Conservation (phyloP, 2,113 vertebrate genomes). For the Albula goreensis region DNA sequence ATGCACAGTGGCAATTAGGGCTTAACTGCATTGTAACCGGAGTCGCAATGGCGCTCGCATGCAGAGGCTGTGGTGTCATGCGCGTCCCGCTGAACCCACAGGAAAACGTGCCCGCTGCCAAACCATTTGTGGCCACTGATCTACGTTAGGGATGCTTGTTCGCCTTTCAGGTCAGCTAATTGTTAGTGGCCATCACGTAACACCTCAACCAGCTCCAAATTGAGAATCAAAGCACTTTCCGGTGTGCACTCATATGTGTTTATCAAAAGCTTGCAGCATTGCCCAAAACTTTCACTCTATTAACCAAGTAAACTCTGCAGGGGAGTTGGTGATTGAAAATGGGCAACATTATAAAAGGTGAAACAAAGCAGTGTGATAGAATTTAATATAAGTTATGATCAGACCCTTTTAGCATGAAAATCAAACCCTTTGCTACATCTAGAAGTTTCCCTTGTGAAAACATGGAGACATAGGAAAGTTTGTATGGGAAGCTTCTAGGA, state of each 20-base stretch:
- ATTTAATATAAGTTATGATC: neutral
- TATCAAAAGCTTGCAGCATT: too few relatives aligned
- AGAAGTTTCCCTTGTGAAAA: neutral
- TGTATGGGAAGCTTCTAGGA: neutral
- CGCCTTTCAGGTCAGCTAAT: neutral
- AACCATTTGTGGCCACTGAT: neutral
- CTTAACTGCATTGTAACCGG: constrained; percentile 55
- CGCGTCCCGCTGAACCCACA: constrained; percentile 39
- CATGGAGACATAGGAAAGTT: neutral
- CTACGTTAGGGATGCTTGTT: neutral
- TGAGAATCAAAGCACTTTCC: too few relatives aligned
- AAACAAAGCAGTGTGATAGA: neutral
- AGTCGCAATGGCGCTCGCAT: constrained; percentile 52
- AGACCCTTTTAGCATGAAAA: neutral
- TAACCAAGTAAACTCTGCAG: too few relatives aligned
- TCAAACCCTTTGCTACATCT: neutral
- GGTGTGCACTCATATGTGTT: too few relatives aligned
- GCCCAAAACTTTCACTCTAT: too few relatives aligned
- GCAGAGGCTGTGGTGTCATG: constrained; percentile 45
- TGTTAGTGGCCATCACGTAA: neutral
- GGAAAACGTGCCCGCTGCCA: neutral
- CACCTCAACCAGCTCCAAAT: neutral
- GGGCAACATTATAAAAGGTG: too few relatives aligned
- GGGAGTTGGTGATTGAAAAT: too few relatives aligned
- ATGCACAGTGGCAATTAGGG: constrained; percentile 61